Evolutionary conservation across 92 coral and sea anemone genomes (phyloP).

Genomic region (Bergia sp.): DNA sequence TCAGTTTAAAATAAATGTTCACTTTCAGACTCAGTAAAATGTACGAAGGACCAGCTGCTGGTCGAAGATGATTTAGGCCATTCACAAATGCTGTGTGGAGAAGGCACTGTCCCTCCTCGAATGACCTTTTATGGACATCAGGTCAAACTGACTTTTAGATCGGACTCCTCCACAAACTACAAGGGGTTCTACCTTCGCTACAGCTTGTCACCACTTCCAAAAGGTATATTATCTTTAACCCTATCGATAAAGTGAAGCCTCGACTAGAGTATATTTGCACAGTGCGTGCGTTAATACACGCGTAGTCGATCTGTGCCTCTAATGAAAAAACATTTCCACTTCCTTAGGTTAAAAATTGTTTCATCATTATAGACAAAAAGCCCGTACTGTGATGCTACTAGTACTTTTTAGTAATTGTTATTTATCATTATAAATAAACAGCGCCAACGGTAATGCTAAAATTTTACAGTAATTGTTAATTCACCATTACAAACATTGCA

Average conservation of each 20-base stretch:
- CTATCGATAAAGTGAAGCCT: too few species aligned
- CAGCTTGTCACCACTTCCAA: slow-evolving; percentile 33
- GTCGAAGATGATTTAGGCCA: slow-evolving; percentile 32
- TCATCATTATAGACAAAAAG: not conserved
- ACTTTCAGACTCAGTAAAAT: slow-evolving; percentile 9
- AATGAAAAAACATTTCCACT: too few species aligned
- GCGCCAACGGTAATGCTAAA: too few species aligned
- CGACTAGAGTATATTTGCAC: too few species aligned
- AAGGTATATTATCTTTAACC: not conserved
- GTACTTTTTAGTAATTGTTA: too few species aligned
- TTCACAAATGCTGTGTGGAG: slow-evolving; percentile 7
- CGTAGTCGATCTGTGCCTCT: too few species aligned
- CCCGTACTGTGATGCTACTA: not conserved
- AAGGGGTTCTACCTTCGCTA: slow-evolving; percentile 38
- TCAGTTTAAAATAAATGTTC: not conserved
- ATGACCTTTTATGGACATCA: slow-evolving; percentile 43
- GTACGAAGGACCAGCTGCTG: slow-evolving; percentile 31
- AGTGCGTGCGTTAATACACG: too few species aligned
- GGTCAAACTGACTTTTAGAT: slow-evolving; percentile 24
- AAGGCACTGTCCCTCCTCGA: slow-evolving; percentile 5
- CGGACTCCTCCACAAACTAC: slow-evolving; percentile 18
- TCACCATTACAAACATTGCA: too few species aligned
- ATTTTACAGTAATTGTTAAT: too few species aligned
- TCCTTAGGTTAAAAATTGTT: too few species aligned
- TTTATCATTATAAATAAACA: too few species aligned